Evolutionary conservation across 2,888 invertebrate species (phyloP).

Genomic region (Aromia moschata): DNA sequence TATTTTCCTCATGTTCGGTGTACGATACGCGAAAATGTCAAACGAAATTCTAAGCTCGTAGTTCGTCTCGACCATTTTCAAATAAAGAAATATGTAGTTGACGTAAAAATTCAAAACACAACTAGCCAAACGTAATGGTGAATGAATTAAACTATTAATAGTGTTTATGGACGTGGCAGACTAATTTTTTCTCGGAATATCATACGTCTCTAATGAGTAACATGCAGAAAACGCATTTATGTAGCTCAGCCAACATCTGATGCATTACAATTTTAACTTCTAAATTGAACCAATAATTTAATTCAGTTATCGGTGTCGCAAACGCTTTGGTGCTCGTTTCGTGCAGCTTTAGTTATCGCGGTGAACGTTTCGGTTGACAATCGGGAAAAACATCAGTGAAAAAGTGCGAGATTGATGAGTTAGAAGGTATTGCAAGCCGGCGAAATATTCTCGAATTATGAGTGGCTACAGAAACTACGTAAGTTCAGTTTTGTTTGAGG

Average conservation of each 20-base stretch:
- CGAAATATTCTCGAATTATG: constrained; percentile 42
- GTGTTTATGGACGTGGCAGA: no score
- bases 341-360: constrained; percentile 9
- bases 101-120: no score
- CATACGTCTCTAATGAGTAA: neutral
- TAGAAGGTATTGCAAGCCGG: constrained; percentile 4
- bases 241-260: no score
- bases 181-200: no score
- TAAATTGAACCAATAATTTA: no score
- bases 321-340: no score
- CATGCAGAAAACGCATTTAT: no score
- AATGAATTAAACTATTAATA: no score
- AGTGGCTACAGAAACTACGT: constrained; percentile 52
- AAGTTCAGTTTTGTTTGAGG: constrained; percentile 41
- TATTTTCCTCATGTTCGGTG: constrained; percentile 15
- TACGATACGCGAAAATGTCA: constrained; percentile 5
- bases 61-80: no score
- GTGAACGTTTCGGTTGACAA: constrained; percentile 1
- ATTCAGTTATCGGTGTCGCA: neutral
- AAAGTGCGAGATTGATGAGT: constrained; percentile 27
- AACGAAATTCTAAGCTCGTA: neutral
- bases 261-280: no score
- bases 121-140: no score
- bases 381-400: constrained; percentile 20
- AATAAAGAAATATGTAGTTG: no score